Conservation (phyloP, 2,888 invertebrate species). For the Chesias legatella region DNA sequence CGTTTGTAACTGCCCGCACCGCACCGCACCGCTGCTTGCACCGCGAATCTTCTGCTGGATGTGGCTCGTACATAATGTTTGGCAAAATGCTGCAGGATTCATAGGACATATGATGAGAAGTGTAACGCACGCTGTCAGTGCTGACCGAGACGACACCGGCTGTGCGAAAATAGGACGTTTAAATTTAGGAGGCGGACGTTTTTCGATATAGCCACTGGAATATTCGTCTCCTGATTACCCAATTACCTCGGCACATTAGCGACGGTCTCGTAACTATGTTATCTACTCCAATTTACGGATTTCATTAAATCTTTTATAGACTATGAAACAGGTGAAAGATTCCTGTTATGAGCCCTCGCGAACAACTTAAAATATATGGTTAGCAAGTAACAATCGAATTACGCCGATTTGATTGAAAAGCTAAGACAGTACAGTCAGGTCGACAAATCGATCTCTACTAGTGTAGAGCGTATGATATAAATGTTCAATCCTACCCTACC, state of each 20-base stretch:
- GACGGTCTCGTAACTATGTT: constrained; percentile 8
- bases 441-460: neutral
- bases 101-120: constrained; percentile 10
- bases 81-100: constrained; percentile 68
- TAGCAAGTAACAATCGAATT: constrained; percentile 5
- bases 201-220: constrained; percentile 36
- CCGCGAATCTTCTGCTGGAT: constrained; percentile 33
- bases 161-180: constrained; percentile 66
- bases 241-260: constrained; percentile 16
- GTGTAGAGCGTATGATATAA: neutral
- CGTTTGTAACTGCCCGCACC: constrained; percentile 43
- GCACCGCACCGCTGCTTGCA: constrained; percentile 19
- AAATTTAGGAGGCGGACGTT: constrained; percentile 51
- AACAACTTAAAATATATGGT: constrained; percentile 13
- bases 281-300: constrained; percentile 5
- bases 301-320: no score
- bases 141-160: constrained; percentile 35
- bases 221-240: constrained; percentile 20
- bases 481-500: no score
- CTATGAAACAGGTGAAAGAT: constrained; percentile 8
- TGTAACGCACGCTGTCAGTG: constrained; percentile 42
- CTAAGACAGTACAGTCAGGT: neutral
- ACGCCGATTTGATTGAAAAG: constrained; percentile 6
- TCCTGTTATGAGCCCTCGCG: constrained; percentile 10
- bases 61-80: constrained; percentile 52